Percentiles rank a stretch among this genome's conserved stretches.
These are phyloP conservation scores for Leptodactylus fuscus DNA, from an alignment of 2,113 vertebrate genomes.

Conservation along the genomic window DNA sequence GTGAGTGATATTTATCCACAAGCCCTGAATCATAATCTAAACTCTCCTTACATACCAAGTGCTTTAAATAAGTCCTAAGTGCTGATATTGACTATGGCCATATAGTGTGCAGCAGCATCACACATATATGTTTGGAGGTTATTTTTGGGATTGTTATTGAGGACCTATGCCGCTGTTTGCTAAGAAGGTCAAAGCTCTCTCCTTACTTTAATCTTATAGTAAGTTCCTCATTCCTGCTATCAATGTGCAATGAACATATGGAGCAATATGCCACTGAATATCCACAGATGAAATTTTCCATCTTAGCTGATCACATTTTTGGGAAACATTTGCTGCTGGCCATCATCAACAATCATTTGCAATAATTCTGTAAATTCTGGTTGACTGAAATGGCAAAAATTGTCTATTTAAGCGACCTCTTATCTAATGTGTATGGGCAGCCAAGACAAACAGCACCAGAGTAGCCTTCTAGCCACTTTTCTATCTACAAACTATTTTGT, in stretches of 20 bases:
- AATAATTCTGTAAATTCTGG: too few relatives aligned
- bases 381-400: too few relatives aligned
- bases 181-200: neutral
- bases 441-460: too few relatives aligned
- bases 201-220: neutral
- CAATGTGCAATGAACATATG: neutral
- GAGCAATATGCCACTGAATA: neutral
- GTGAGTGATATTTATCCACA: slow-evolving; percentile 4
- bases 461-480: too few relatives aligned
- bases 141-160: neutral
- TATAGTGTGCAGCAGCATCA: neutral
- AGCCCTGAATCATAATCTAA: slow-evolving; percentile 42
- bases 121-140: neutral
- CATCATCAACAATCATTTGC: too few relatives aligned
- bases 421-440: too few relatives aligned
- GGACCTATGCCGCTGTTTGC: neutral
- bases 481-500: too few relatives aligned
- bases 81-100: neutral
- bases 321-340: too few relatives aligned
- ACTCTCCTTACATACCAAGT: neutral
- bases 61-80: neutral
- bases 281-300: too few relatives aligned
- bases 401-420: too few relatives aligned
- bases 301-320: too few relatives aligned
- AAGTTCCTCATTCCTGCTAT: neutral